These are phyloP conservation scores for Augiades crinisus DNA, from an alignment of 2,888 invertebrate species.

Conservation along the genomic window DNA sequence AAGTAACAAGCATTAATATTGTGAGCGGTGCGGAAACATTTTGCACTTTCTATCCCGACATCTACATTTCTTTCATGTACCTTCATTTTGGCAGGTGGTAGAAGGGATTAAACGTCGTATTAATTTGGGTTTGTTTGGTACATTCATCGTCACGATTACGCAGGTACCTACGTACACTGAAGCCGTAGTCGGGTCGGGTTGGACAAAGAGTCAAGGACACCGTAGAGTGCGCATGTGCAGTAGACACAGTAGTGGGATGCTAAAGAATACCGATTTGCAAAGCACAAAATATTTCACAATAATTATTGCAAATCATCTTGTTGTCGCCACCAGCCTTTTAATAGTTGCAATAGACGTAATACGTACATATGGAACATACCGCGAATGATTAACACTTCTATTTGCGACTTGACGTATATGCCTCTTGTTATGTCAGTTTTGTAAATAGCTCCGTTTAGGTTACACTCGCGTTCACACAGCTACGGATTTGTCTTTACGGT, in stretches of 20 bases:
- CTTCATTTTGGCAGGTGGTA: background rate
- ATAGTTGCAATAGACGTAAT: background rate
- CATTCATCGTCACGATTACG: background rate
- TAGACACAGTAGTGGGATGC: conserved; percentile 29
- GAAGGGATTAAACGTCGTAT: background rate
- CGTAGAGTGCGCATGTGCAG: conserved; percentile 65
- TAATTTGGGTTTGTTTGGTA: background rate
- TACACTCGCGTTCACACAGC: conserved; percentile 14
- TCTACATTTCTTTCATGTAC: background rate
- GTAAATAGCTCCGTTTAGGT: conserved; percentile 23
- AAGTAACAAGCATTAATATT: background rate
- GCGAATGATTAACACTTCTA: conserved; percentile 18
- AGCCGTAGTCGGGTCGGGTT: background rate
- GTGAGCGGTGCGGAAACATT: background rate
- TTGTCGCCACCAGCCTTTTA: too few relatives aligned
- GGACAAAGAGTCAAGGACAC: conserved; percentile 62
- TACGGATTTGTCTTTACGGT: conserved; percentile 21
- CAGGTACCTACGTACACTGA: background rate
- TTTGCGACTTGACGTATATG: conserved; percentile 14
- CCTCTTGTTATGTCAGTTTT: conserved; percentile 27
- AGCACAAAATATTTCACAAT: background rate
- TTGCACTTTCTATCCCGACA: conserved; percentile 3
- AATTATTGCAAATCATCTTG: background rate
- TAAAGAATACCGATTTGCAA: background rate
- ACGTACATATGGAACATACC: conserved; percentile 8